phyloP scores from a whole-genome alignment of 2,113 vertebrate species.

The Elgaria multicarinata region DNA sequence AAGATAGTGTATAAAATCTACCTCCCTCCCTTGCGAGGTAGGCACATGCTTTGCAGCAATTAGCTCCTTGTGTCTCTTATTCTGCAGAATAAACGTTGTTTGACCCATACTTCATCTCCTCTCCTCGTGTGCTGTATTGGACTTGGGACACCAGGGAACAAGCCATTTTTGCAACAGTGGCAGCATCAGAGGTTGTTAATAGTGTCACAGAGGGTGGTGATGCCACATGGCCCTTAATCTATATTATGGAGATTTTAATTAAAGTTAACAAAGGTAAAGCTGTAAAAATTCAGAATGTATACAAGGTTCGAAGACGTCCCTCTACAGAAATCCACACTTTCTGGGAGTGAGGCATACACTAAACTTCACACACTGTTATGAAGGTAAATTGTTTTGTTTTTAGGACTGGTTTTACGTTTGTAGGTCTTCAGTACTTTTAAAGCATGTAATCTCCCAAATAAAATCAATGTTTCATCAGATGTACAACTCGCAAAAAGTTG shows the following conservation, averaged over 20 bases:
- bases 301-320: not conserved
- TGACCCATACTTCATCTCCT: too few species aligned
- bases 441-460: not conserved
- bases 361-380: not conserved
- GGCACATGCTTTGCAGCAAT: too few species aligned
- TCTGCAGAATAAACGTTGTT: too few species aligned
- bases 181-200: too few species aligned
- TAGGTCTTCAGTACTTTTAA: not conserved
- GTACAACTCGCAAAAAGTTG: not conserved
- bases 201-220: too few species aligned
- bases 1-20: too few species aligned
- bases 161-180: too few species aligned
- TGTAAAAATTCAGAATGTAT: not conserved
- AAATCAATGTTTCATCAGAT: not conserved
- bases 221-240: not conserved
- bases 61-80: too few species aligned
- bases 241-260: not conserved
- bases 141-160: too few species aligned
- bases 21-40: too few species aligned
- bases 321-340: not conserved
- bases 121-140: too few species aligned
- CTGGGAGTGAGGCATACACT: not conserved
- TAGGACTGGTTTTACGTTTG: not conserved
- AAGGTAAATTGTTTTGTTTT: not conserved
- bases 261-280: not conserved